phyloP scores from a whole-genome alignment of 2,797 vertebrate genomes.

The Bradypodion pumilum region DNA sequence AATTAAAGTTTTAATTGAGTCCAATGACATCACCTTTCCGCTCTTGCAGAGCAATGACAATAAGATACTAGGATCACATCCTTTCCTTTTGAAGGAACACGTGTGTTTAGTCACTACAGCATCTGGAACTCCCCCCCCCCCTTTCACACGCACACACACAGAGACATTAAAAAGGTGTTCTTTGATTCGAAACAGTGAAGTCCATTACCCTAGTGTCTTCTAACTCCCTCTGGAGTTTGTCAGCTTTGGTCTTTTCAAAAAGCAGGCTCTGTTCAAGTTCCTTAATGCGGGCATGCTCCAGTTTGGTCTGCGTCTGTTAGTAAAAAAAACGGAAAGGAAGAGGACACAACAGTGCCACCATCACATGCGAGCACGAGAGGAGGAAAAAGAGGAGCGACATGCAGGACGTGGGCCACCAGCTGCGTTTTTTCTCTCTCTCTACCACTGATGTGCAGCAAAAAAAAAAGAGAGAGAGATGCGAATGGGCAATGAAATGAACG shows the following conservation, averaged over 20 bases:
- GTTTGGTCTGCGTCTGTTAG: constrained; percentile 99
- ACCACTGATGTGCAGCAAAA: constrained; percentile 73
- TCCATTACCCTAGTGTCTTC: constrained; percentile 99
- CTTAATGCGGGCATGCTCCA: constrained; percentile 99
- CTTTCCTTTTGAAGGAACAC: constrained; percentile 13
- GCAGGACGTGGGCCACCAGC: constrained; percentile 83
- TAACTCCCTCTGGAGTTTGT: constrained; percentile 99
- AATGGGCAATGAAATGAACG: constrained; percentile 54
- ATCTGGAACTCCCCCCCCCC: constrained; percentile 63
- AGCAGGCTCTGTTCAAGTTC: constrained; percentile 99
- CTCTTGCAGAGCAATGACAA: background rate
- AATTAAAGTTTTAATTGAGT: constrained; percentile 15
- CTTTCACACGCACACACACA: background rate
- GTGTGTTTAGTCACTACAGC: constrained; percentile 31
- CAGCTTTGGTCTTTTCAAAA: constrained; percentile 99
- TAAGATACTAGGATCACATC: constrained; percentile 21
- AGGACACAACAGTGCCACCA: constrained; percentile 99
- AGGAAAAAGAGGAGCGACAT: constrained; percentile 81
- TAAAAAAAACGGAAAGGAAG: constrained; percentile 98
- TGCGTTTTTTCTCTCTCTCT: constrained; percentile 75
- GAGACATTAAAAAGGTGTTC: constrained; percentile 45
- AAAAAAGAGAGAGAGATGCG: constrained; percentile 6
- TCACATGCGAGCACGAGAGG: constrained; percentile 96
- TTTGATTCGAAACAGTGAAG: constrained; percentile 82
- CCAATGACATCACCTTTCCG: background rate